Percentiles rank a stretch among this genome's conserved stretches.
These are phyloP conservation scores for Xiphias gladius DNA, from an alignment of 2,113 vertebrate genomes.

Conservation along the genomic window DNA sequence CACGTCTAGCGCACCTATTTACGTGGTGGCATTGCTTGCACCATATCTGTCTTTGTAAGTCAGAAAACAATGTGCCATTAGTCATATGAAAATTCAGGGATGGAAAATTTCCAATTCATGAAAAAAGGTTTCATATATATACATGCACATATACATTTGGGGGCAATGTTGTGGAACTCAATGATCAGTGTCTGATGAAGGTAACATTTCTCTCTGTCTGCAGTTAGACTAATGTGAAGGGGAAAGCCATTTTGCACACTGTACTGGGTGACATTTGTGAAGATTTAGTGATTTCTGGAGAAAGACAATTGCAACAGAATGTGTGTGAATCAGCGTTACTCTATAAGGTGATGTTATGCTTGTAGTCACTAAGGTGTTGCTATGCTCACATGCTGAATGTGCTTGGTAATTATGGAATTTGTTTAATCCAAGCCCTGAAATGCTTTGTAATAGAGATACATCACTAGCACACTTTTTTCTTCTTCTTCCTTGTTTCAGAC, in stretches of 20 bases:
- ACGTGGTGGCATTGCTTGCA: conserved; percentile 53
- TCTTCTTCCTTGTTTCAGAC: not conserved
- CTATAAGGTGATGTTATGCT: conserved; percentile 83
- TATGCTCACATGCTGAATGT: conserved; percentile 40
- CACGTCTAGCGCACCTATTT: conserved; percentile 63
- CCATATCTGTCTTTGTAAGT: conserved; percentile 74
- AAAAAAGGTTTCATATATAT: conserved; percentile 54
- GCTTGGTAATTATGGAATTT: conserved; percentile 49
- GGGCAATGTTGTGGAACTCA: conserved; percentile 72
- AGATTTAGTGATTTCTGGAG: conserved; percentile 79
- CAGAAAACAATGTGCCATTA: conserved; percentile 78
- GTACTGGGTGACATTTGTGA: conserved; percentile 66
- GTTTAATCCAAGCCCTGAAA: conserved; percentile 42
- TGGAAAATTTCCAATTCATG: conserved; percentile 78
- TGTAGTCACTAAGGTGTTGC: conserved; percentile 51
- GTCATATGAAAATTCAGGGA: conserved; percentile 67
- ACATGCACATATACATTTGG: conserved; percentile 52
- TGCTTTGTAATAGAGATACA: conserved; percentile 42
- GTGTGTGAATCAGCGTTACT: conserved; percentile 86
- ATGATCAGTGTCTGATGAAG: conserved; percentile 73
- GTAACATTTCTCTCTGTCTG: conserved; percentile 69
- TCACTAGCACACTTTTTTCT: not conserved
- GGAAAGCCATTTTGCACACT: conserved; percentile 79
- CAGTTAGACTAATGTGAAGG: conserved; percentile 80
- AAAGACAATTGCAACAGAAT: conserved; percentile 83